Evolutionary conservation across 1,140 invertebrate genomes (phyloP).

Genomic region (Orius laevigatus): DNA sequence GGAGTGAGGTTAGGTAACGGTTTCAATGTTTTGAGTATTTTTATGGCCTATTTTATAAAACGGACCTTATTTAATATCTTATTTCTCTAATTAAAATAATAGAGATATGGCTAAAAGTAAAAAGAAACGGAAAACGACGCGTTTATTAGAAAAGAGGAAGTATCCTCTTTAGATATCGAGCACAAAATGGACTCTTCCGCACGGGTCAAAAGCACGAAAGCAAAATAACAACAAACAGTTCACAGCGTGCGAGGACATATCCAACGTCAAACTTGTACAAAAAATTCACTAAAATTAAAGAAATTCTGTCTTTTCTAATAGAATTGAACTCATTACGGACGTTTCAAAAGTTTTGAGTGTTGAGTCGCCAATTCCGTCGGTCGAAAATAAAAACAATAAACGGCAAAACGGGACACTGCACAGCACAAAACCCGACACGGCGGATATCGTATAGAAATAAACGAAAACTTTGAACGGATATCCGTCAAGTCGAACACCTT

Average conservation of each 20-base stretch:
- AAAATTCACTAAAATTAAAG: slow-evolving; percentile 7
- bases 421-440: not conserved
- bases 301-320: slow-evolving; percentile 3
- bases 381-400: not conserved
- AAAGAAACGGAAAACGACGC: not conserved
- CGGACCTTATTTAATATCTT: not conserved
- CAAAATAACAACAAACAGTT: slow-evolving; percentile 20
- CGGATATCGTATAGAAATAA: not conserved
- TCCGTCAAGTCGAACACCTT: slow-evolving; percentile 1
- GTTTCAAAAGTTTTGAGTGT: not conserved
- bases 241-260: not conserved
- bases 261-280: slow-evolving; percentile 1
- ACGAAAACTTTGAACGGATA: slow-evolving; percentile 1
- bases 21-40: not conserved
- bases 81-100: not conserved
- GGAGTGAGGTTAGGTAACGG: slow-evolving; percentile 1
- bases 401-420: not conserved
- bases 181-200: slow-evolving; percentile 19
- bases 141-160: not conserved
- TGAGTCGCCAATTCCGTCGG: not conserved
- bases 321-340: slow-evolving; percentile 4
- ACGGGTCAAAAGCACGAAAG: slow-evolving; percentile 20
- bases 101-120: not conserved
- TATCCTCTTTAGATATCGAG: not conserved
- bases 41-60: not conserved